Evolutionary conservation across 2,113 vertebrate species (phyloP), one percentile per base, ranked within the genome.

Genomic region (Carettochelys insculpta): DNA sequence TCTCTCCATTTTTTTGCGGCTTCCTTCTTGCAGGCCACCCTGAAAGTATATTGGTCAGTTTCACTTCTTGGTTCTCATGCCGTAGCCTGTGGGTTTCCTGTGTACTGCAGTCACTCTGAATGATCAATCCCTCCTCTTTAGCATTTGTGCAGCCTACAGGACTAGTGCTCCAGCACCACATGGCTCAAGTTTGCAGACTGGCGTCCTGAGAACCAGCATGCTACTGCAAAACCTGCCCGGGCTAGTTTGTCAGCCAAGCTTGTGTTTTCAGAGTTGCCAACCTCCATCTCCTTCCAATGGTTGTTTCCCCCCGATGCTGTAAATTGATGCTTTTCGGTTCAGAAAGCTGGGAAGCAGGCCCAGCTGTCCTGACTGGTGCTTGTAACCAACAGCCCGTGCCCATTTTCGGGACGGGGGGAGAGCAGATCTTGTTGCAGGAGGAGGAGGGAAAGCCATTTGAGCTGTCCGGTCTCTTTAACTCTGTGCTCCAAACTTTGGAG

Each of bases 181-280:
- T 4, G n/a, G 9, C 9, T 5, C 19, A 20, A 11, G n/a, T 38
- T n/a, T 38, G 38, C 34, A 17, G 17, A 8, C 8, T 19, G 0
- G 34, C 5, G 61, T 20, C 34, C n/a, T 38, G 61, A 68, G 61
- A 38, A 20, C 34, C 34, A 68, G 34, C 8, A n/a, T 10, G 2
- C 61, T 9, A 17, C 61, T 38, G 61, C 61, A 11, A 20, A 38
- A 19, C n/a, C 61, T 68, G 34, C 61, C n/a, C 19, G 20, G 61
- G 34, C 10, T 38, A 38, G n/a, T 38, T n/a, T 22, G 8, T 38
- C 38, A n/a, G 61, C 61, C 61, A 68, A 22, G 6, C n/a, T 68
- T 11, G 61, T 38, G 19, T 68, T n/a, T 38, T 38, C 17, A 22
- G 34, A 68, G 61, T 38, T 68, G 34, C 34, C 61, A 65, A 20